Evolutionary conservation across 2,797 vertebrate genomes (phyloP), one percentile per base, ranked within the genome.

Genomic region (Aeoliscus strigatus): DNA sequence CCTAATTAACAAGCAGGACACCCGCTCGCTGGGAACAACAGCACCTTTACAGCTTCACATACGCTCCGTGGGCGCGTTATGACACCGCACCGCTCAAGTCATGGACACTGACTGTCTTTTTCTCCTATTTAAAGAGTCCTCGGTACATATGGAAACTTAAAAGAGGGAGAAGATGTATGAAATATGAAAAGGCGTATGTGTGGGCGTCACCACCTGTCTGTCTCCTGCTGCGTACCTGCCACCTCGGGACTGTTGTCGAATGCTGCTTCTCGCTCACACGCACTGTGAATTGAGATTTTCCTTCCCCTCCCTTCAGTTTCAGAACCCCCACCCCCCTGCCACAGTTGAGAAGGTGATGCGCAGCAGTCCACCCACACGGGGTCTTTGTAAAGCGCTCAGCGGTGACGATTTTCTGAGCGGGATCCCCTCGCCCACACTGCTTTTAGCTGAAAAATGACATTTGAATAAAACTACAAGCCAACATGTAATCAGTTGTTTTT

Each of bases 1-100:
- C 77, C 77, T 55, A 65, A 70, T 79, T 72, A 79, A 62, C 68
- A 40, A 45, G 41, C 64, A 24, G 62, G 58, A 77, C 72, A 46
- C 43, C 56, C 27, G 15, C 53, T 37, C 1, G 4, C 51, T 14
- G 36, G 51, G 64, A 72, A 60, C 53, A 68, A 62, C 60, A 61
- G 14, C 30, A 28, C 45, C 50, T 60, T 59, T 23, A 25, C 58
- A 44, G 51, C 55, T 55, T 38, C 41, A 33, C 21, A 42, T 23
- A 28, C 26, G 26, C 36, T 34, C 34, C 8, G 5, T 24, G 2
- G 8, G 38, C 46, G 2, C 31, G 48, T 39, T 25, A 12, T 5
- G 4, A 32, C 36, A 18, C 17, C 33, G 13, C 51, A 24, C 36
- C 15, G 18, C 14, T n/a, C n/a, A n/a, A n/a, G n/a, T n/a, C n/a